Evolutionary conservation across 2,797 vertebrate genomes (phyloP).

Genomic region (Merluccius polli): DNA sequence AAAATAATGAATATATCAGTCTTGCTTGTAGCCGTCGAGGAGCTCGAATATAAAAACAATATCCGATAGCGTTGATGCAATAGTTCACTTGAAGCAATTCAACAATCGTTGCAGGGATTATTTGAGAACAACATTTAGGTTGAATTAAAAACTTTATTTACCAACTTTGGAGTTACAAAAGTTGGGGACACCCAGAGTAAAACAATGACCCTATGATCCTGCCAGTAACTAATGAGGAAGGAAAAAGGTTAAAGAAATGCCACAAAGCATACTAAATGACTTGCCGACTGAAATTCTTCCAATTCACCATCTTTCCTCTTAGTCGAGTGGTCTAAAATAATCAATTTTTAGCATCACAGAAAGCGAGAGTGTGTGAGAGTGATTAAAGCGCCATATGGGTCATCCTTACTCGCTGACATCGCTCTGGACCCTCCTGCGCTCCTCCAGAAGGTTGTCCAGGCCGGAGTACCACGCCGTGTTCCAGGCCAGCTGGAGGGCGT

Average conservation of each 20-base stretch:
- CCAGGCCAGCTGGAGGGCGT: slow-evolving; percentile 86
- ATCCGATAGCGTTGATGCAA: not conserved
- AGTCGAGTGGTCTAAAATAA: not conserved
- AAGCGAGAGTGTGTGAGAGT: not conserved
- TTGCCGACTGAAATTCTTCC: not conserved
- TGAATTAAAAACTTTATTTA: not conserved
- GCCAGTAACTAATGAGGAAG: not conserved
- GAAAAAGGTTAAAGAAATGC: not conserved
- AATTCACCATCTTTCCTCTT: not conserved
- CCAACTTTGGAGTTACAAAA: not conserved
- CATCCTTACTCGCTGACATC: slow-evolving; percentile 70
- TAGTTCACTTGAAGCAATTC: not conserved
- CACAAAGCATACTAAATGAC: not conserved
- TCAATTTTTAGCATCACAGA: not conserved
- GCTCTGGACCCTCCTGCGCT: slow-evolving; percentile 45
- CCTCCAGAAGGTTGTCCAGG: slow-evolving; percentile 72
- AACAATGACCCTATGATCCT: not conserved
- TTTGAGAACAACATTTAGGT: not conserved
- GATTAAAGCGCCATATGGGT: not conserved
- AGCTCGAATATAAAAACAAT: not conserved
- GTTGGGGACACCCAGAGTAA: not conserved
- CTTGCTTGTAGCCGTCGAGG: not conserved
- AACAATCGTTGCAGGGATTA: not conserved
- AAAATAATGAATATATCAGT: not conserved
- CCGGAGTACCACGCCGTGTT: slow-evolving; percentile 89